These are phyloP conservation scores for Diadegma fenestrale DNA, from an alignment of 2,888 invertebrate genomes.

Conservation along the genomic window DNA sequence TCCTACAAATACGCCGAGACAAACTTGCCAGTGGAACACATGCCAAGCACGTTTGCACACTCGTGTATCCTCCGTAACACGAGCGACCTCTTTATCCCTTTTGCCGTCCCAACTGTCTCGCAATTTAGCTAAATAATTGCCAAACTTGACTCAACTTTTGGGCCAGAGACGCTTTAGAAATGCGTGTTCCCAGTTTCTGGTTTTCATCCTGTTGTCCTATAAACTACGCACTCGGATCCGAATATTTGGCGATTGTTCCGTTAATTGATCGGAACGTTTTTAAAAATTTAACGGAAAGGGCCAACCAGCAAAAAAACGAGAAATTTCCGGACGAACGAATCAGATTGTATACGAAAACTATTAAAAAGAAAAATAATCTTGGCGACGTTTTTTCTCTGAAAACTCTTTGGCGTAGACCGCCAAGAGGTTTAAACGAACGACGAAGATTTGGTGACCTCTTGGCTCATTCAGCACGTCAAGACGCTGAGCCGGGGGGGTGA, in stretches of 20 bases:
- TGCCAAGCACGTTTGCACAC: constrained; percentile 58
- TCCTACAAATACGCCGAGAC: constrained; percentile 78
- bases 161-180: not conserved
- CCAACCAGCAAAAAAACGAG: no score
- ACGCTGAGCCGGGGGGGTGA: not conserved
- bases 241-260: no score
- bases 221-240: not conserved
- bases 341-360: no score
- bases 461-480: constrained; percentile 6
- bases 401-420: not conserved
- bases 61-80: constrained; percentile 17
- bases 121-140: constrained; percentile 84
- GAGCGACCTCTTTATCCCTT: constrained; percentile 10
- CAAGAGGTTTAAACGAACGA: not conserved
- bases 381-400: not conserved
- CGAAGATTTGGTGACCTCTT: not conserved
- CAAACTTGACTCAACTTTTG: constrained; percentile 77
- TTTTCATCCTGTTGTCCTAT: not conserved
- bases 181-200: not conserved
- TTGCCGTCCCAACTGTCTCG: constrained; percentile 80
- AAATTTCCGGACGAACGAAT: no score
- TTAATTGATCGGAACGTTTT: no score
- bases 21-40: constrained; percentile 76
- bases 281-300: no score
- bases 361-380: no score